Percentiles rank a stretch among this genome's conserved stretches.
Evolutionary conservation across 2,797 vertebrate species (phyloP).

Genomic region (Adelosebastes latens): DNA sequence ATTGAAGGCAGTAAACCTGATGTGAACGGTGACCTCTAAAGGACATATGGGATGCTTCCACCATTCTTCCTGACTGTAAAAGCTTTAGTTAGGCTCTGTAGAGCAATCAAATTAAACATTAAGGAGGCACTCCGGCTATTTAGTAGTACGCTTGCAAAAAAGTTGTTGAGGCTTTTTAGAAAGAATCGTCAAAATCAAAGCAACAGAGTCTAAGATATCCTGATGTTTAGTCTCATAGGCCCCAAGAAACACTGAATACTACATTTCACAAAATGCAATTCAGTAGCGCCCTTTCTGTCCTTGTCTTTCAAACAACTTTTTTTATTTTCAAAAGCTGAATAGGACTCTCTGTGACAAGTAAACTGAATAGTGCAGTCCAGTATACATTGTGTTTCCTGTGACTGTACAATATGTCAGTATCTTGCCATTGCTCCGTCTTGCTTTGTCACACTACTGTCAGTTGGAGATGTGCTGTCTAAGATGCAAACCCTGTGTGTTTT

Average conservation of each 20-base stretch:
- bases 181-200: neutral
- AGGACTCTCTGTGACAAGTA: neutral
- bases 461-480: neutral
- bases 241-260: no score
- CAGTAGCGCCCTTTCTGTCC: fast-evolving
- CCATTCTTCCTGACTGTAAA: slow-evolving; percentile 18
- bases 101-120: slow-evolving; percentile 18
- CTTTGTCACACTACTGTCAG: neutral
- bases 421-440: neutral
- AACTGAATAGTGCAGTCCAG: neutral
- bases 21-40: slow-evolving; percentile 39
- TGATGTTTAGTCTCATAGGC: neutral
- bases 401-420: neutral
- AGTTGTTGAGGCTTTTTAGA: neutral
- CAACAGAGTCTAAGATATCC: neutral
- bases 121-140: neutral
- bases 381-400: neutral
- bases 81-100: slow-evolving; percentile 10
- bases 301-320: neutral
- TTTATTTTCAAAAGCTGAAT: neutral
- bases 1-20: slow-evolving; percentile 34
- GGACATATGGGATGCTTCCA: slow-evolving; percentile 6
- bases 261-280: neutral
- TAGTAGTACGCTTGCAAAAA: neutral
- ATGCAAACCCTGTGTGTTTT: slow-evolving; percentile 52